Percentiles rank a stretch among this genome's conserved stretches.
Conservation (phyloP, 2,113 vertebrate genomes). For the Progne subis region DNA sequence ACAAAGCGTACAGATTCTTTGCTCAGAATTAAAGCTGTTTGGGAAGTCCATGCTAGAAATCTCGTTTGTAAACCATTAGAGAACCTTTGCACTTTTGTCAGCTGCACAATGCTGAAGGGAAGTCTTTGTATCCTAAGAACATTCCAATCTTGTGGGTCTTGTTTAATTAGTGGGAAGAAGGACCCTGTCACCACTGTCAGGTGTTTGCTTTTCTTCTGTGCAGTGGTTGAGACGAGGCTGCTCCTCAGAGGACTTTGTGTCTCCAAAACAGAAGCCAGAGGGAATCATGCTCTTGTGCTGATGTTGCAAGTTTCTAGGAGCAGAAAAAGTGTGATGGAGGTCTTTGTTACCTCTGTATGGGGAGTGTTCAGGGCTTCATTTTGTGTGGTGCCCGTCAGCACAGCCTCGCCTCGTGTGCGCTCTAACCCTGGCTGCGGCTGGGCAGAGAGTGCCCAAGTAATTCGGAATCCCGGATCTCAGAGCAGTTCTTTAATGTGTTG, state of each 20-base stretch:
- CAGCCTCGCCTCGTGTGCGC: accelerated
- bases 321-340: background rate
- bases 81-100: background rate
- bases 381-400: accelerated
- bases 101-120: background rate
- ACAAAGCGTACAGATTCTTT: background rate
- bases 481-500: background rate
- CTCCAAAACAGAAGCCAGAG: background rate
- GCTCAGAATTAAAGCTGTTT: background rate
- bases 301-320: background rate
- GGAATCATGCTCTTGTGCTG: background rate
- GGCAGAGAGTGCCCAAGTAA: background rate
- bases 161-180: background rate
- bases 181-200: accelerated
- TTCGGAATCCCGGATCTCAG: background rate
- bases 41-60: background rate
- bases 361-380: background rate
- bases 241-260: background rate
- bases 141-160: background rate
- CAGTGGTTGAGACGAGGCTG: accelerated
- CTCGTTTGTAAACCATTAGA: background rate
- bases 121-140: background rate
- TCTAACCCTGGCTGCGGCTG: background rate
- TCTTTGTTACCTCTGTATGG: too few species aligned
- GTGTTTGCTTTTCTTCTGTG: background rate